Conservation (phyloP, 2,113 vertebrate genomes). For the Pelecanoides urinatrix region DNA sequence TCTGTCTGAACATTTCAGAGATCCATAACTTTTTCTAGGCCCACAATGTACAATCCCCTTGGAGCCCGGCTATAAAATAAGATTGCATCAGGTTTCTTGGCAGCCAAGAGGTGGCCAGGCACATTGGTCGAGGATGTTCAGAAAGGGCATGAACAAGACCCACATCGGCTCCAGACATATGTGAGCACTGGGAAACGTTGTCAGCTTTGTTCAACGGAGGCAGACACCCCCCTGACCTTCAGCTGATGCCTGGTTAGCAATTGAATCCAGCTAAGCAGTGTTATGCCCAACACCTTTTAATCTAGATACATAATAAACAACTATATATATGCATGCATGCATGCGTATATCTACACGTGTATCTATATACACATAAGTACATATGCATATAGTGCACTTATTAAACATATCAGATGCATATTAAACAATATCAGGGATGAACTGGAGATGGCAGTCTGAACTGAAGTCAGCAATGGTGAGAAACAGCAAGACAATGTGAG, state of each 20-base stretch:
- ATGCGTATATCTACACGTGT: not conserved
- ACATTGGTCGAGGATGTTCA: not conserved
- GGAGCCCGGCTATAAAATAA: not conserved
- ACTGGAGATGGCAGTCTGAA: conserved; percentile 52
- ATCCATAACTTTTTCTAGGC: not conserved
- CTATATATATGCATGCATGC: accelerated
- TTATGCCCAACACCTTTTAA: not conserved
- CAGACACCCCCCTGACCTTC: not conserved
- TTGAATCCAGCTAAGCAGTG: not conserved
- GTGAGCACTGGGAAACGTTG: not conserved
- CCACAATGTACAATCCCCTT: not conserved
- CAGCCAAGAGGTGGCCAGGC: not conserved
- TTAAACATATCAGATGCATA: not conserved
- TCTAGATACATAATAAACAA: not conserved
- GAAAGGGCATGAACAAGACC: not conserved
- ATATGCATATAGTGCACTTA: not conserved
- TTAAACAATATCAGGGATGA: not conserved
- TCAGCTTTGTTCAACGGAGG: not conserved
- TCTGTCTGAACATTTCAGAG: not conserved
- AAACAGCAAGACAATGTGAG: accelerated
- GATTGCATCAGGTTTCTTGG: not conserved
- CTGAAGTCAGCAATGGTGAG: not conserved
- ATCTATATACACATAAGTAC: not conserved
- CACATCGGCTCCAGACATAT: not conserved
- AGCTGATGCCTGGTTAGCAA: not conserved